These are phyloP conservation scores for Pseudochirops cupreus DNA, from an alignment of 2,797 vertebrate genomes.

Conservation along the genomic window DNA sequence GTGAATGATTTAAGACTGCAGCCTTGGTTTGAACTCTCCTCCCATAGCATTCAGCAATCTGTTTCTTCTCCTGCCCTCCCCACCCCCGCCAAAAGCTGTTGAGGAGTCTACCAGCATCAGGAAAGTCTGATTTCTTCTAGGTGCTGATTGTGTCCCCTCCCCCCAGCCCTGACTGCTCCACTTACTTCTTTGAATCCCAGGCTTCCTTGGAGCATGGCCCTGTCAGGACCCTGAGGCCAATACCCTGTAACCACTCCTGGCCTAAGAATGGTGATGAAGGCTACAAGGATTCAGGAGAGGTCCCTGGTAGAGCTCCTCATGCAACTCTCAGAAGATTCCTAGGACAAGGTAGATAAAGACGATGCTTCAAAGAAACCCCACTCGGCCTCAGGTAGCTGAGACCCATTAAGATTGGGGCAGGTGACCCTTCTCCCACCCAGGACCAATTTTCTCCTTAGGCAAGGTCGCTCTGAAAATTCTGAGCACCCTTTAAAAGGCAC, in stretches of 20 bases:
- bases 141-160: neutral
- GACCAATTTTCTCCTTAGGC: neutral
- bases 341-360: neutral
- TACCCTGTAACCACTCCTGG: neutral
- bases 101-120: neutral
- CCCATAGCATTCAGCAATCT: neutral
- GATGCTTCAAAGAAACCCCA: neutral
- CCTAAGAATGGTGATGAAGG: neutral
- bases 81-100: neutral
- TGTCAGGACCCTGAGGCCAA: neutral
- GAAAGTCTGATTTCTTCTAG: neutral
- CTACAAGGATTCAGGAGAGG: neutral
- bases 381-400: neutral
- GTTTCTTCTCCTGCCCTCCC: neutral
- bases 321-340: neutral
- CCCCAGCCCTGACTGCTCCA: neutral
- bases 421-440: neutral
- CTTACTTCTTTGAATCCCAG: neutral
- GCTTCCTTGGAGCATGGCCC: neutral
- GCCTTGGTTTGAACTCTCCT: neutral
- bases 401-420: neutral
- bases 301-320: neutral
- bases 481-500: neutral
- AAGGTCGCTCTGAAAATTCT: neutral
- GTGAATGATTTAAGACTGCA: neutral